These are phyloP conservation scores for Hirudinaria manillensis DNA, from an alignment of 2,888 invertebrate species.

Conservation along the genomic window DNA sequence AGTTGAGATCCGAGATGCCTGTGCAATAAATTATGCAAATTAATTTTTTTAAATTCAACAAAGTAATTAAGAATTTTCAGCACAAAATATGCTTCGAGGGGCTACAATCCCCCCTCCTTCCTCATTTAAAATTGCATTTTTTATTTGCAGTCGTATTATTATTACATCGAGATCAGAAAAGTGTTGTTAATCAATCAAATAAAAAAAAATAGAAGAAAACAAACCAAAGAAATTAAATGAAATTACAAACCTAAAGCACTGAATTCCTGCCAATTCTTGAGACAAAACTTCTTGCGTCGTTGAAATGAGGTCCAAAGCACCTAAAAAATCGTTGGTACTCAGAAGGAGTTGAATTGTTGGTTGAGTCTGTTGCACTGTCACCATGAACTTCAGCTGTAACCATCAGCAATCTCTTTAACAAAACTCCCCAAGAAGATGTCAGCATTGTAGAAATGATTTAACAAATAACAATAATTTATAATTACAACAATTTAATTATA, in stretches of 20 bases:
- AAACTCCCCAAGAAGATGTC: not conserved
- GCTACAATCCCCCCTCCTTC: not conserved
- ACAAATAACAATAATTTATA: not conserved
- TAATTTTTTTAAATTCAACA: not conserved
- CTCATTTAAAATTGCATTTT: too few relatives aligned
- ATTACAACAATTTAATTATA: not conserved
- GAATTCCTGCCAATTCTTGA: conserved; percentile 82
- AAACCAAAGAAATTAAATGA: not conserved
- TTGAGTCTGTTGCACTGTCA: conserved; percentile 93
- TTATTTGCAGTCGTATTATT: too few relatives aligned
- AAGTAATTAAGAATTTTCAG: not conserved
- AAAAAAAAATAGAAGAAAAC: too few relatives aligned
- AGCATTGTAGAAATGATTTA: not conserved
- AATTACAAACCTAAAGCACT: conserved; percentile 69
- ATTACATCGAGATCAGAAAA: too few relatives aligned
- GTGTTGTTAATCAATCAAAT: too few relatives aligned
- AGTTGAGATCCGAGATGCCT: conserved; percentile 90
- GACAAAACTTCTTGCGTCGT: conserved; percentile 89
- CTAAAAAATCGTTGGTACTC: conserved; percentile 92
- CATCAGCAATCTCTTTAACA: not conserved
- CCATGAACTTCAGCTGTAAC: conserved; percentile 72
- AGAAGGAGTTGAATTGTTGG: conserved; percentile 89
- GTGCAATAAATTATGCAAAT: conserved; percentile 33
- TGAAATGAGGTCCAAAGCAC: conserved; percentile 88
- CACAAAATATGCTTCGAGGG: not conserved